phyloP scores from a whole-genome alignment of 2,797 vertebrate genomes.

The Karalla daura region DNA sequence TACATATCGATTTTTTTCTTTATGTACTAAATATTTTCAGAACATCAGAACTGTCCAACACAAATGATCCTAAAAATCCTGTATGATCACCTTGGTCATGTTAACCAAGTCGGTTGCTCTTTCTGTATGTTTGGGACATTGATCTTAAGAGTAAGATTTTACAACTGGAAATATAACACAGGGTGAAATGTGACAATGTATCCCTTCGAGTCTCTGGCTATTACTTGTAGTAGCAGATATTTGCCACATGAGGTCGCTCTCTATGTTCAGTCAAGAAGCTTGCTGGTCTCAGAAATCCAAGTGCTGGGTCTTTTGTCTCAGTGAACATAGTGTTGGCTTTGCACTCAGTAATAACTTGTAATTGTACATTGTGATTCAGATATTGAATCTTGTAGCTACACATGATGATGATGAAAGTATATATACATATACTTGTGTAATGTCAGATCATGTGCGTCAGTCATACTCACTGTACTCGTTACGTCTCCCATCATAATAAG shows the following conservation, averaged over 20 bases:
- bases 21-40: neutral
- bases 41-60: too few relatives aligned
- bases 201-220: neutral
- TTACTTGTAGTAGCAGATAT: slow-evolving; percentile 35
- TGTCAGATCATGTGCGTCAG: neutral
- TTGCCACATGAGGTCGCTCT: slow-evolving; percentile 63
- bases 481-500: neutral
- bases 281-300: neutral
- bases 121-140: too few relatives aligned
- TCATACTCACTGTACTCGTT: neutral
- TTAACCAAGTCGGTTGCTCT: too few relatives aligned
- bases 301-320: neutral
- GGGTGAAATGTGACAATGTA: neutral
- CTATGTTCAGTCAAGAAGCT: slow-evolving; percentile 10
- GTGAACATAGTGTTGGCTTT: neutral
- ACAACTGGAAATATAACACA: neutral
- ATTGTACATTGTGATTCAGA: too few relatives aligned
- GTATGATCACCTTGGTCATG: too few relatives aligned
- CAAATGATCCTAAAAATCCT: too few relatives aligned
- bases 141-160: too few relatives aligned
- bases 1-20: neutral
- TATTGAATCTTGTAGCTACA: too few relatives aligned
- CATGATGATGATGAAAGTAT: too few relatives aligned
- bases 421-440: neutral
- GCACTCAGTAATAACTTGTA: neutral